phyloP scores from a whole-genome alignment of 2,888 invertebrate genomes.

The Cotesia congregata region DNA sequence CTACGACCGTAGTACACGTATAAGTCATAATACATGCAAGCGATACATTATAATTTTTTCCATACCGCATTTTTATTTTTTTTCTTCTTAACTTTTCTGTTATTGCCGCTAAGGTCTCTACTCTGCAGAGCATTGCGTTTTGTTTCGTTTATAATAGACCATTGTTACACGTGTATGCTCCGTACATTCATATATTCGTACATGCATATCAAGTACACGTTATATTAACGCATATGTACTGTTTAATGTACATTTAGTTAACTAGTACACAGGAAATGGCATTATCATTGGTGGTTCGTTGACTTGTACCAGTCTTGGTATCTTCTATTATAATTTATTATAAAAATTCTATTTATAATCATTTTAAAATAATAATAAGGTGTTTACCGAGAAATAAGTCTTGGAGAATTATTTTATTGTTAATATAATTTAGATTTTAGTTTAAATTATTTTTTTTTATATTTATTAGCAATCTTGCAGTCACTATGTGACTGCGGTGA shows the following conservation, averaged over 20 bases:
- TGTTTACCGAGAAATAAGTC: too few relatives aligned
- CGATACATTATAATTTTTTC: constrained; percentile 28
- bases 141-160: neutral
- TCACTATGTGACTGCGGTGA: too few relatives aligned
- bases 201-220: neutral
- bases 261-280: constrained; percentile 18
- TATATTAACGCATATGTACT: neutral
- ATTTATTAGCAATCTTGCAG: too few relatives aligned
- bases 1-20: constrained; percentile 8
- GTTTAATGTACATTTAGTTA: constrained; percentile 1
- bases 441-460: too few relatives aligned
- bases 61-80: neutral
- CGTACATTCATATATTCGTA: neutral
- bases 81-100: neutral
- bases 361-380: too few relatives aligned
- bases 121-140: neutral
- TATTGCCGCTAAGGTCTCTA: neutral
- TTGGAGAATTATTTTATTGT: too few relatives aligned
- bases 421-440: too few relatives aligned
- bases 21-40: constrained; percentile 16
- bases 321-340: constrained; percentile 10
- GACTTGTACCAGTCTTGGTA: constrained; percentile 17
- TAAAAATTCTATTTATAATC: neutral
- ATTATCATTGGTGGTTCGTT: constrained; percentile 30
- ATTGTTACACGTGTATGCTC: neutral